Conservation (phyloP, 1,140 invertebrate genomes). For the Aphaenogaster floridana region DNA sequence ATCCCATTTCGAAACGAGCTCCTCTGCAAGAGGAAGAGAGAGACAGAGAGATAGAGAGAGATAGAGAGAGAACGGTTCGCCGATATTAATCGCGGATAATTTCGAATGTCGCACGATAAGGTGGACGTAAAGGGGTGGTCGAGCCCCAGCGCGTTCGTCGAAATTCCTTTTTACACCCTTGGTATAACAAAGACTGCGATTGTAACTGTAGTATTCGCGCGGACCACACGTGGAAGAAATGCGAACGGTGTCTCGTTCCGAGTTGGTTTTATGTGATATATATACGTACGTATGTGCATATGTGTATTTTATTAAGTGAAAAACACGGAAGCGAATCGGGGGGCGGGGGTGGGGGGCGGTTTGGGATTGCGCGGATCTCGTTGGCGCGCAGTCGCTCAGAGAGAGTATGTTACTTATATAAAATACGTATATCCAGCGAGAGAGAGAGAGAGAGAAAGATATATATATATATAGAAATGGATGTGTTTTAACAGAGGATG, state of each 20-base stretch:
- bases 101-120: neutral
- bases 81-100: conserved; percentile 23
- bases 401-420: conserved; percentile 41
- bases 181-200: conserved; percentile 38
- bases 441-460: neutral
- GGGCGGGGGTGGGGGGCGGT: neutral
- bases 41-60: neutral
- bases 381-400: conserved; percentile 27
- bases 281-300: conserved; percentile 31
- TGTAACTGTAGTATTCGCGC: conserved; percentile 52
- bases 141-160: neutral
- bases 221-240: conserved; percentile 21
- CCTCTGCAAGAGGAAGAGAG: neutral
- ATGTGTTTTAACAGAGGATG: conserved; percentile 26
- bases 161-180: neutral
- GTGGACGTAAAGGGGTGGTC: neutral
- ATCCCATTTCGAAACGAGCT: neutral
- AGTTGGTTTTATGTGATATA: conserved; percentile 56
- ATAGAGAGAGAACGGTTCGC: conserved; percentile 15
- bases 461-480: neutral
- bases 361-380: conserved; percentile 20
- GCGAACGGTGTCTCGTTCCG: conserved; percentile 23
- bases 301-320: conserved; percentile 58
- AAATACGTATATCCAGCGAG: conserved; percentile 2
- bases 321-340: neutral